phyloP scores from a whole-genome alignment of 2,797 vertebrate genomes.

The Lates japonicus region DNA sequence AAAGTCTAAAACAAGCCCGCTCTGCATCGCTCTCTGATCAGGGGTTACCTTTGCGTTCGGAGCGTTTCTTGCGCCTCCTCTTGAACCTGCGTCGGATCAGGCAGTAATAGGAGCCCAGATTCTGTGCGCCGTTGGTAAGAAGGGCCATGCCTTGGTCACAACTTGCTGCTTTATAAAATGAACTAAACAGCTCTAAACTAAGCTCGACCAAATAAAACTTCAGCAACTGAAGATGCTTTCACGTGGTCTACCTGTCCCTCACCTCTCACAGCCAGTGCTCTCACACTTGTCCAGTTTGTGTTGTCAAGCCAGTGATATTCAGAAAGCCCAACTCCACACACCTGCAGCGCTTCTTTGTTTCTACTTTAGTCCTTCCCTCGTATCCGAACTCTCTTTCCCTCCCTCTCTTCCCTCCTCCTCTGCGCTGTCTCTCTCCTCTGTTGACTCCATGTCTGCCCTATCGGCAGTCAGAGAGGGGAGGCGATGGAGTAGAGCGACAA shows the following conservation, averaged over 20 bases:
- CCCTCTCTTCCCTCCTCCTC: conserved; percentile 56
- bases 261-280: conserved; percentile 5
- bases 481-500: conserved; percentile 49
- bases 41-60: conserved; percentile 89
- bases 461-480: conserved; percentile 67
- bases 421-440: conserved; percentile 53
- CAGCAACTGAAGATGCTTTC: conserved; percentile 19
- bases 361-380: conserved; percentile 65
- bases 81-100: conserved; percentile 80
- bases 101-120: conserved; percentile 83
- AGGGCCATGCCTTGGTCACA: conserved; percentile 79
- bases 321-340: conserved; percentile 61
- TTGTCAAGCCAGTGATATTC: conserved; percentile 21
- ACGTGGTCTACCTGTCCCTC: conserved; percentile 36
- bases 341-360: conserved; percentile 71
- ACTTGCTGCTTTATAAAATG: background rate
- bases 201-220: conserved; percentile 30
- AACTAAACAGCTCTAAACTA: conserved; percentile 33
- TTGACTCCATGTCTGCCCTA: conserved; percentile 78
- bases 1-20: conserved; percentile 19
- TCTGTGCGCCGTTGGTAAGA: conserved; percentile 61
- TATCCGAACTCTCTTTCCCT: conserved; percentile 60
- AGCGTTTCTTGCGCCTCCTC: conserved; percentile 89
- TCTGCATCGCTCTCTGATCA: conserved; percentile 27
- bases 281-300: conserved; percentile 12